Base-by-base conservation (phyloP, 2,888 invertebrate genomes). In the Cryptocephalus moraei region DNA sequence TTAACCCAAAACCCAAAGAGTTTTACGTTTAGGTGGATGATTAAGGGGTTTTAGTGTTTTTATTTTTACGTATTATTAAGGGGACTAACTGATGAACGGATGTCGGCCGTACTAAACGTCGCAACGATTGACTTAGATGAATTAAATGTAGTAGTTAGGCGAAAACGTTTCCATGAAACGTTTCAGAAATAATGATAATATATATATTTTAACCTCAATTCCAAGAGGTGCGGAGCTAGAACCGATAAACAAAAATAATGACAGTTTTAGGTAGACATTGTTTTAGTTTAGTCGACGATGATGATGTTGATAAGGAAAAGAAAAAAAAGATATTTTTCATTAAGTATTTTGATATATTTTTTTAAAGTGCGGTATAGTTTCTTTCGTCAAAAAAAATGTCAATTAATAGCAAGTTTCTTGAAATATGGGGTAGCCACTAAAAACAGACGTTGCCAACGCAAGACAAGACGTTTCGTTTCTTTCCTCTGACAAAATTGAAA, bases 81-180 rank as follows among this genome's bases (percentile, higher is more conserved):
- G 22, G 22, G 22, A 22, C 22, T 22, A 22, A 22, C 22, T 22
- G 10, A 44, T 51, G 52, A 51, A 49, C 51, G 55, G 53, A 50
- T 44, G 46, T 49, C 53, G 48, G 50, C 48, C 44, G 41, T 49
- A 48, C 49, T 49, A 51, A 65, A 62, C 61, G 64, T 62, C 62
- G 64, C 64, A 65, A 65, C 65, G 65, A 67, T 67, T 64, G 63
- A 64, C 61, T 61, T 66, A 64, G 63, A 56, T 60, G 61, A 63
- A 52, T 58, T 62, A 64, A 63, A 57, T 59, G 61, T 62, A 63
- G 65, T 61, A 60, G 64, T 58, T 65, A 65, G 65, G 57, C 60
- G 45, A 60, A 43, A 49, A 48, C 61, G 63, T 68, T 68, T 67
- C 66, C 62, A 58, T 65, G 67, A 68, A 68, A 66, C 61, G 61